Base-by-base conservation (phyloP, 2,888 invertebrate genomes). In the Sminthurinus aureus region DNA sequence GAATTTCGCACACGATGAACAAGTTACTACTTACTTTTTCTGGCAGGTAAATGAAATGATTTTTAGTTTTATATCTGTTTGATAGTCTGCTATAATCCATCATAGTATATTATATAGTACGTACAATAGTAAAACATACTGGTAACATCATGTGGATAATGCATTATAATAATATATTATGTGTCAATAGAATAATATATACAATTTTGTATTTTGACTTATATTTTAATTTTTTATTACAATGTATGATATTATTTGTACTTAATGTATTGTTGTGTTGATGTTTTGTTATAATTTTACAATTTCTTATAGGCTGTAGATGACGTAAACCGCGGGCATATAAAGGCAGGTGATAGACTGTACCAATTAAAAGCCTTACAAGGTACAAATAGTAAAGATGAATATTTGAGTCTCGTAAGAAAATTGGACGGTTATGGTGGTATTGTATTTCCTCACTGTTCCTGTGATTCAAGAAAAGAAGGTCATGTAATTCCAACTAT, bases 351-450 rank as follows among this genome's bases (percentile, higher is more conserved):
- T 81, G 96, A 97, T 88, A 94, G 97, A 75, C 93, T 98, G 24
- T 99, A 98, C 91, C 98, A 99, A 91, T 92, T 99, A 85, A 99
- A 98, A 92, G 97, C 98, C 58, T 92, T 98, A 83, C 98, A 98
- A 91, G 96, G 98, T 90, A 94, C 95, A 89, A 94, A 94, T 84
- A 94, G 97, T 89, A 96, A 96, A 86, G 91, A 93, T 83, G 96
- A 97, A 92, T 98, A 98, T 91, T 92, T 98, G 85, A 93, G 94
- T 85, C 91, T 96, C 88, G 98, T 96, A 22, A 93, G 97, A 84
- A 93, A 94, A 87, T 92, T 98, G 89, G 95, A 96, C 81, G 99
- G 98, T 77, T 99, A 99, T 91, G 98, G 97, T 0, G 95, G 96
- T 90, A 93, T 98, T 18, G 95, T 96, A 79, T 98, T 99, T 92